Percentiles rank a stretch among this genome's conserved stretches.
Evolutionary conservation across 2,113 vertebrate species (phyloP).

Genomic region (Cottus gobio): DNA sequence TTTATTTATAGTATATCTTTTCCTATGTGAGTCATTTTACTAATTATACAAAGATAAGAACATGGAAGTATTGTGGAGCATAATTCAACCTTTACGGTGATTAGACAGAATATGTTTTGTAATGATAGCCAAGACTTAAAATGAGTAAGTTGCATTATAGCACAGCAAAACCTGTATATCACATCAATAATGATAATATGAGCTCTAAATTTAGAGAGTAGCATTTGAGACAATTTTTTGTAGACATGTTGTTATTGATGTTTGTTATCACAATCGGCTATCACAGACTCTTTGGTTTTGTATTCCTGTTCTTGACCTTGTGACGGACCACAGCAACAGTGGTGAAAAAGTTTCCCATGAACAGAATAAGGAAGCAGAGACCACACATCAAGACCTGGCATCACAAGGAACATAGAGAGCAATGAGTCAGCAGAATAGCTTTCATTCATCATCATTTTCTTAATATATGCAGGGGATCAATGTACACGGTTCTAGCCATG

Average conservation of each 20-base stretch:
- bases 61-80: background rate
- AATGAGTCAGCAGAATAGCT: background rate
- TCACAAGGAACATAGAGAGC: constrained; percentile 13
- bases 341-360: constrained; percentile 94
- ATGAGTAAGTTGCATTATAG: background rate
- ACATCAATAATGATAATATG: background rate
- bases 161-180: background rate
- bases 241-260: background rate
- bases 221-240: background rate
- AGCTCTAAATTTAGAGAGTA: background rate
- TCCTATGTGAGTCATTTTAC: background rate
- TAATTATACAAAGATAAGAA: background rate
- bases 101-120: background rate
- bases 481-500: background rate
- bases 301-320: constrained; percentile 87
- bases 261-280: background rate
- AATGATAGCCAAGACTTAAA: background rate
- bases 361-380: constrained; percentile 91
- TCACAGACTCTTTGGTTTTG: constrained; percentile 82
- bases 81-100: constrained; percentile 10
- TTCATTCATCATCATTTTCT: background rate
- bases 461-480: background rate
- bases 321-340: constrained; percentile 92
- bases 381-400: constrained; percentile 90
- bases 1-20: constrained; percentile 2